Conservation (phyloP, 2,888 invertebrate species). For the Anagyrus pseudococci region DNA sequence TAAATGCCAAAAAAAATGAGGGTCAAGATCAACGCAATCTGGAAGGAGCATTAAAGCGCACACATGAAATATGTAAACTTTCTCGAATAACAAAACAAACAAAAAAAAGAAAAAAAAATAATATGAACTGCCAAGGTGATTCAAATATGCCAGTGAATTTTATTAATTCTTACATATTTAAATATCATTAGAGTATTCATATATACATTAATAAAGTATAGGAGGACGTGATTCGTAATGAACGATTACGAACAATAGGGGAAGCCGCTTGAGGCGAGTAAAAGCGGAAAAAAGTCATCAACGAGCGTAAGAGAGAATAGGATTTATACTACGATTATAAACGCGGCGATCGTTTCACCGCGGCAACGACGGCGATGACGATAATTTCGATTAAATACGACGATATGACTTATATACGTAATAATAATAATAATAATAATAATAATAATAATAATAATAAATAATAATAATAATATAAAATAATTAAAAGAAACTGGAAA, state of each 20-base stretch:
- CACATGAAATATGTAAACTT: constrained; percentile 48
- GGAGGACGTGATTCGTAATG: constrained; percentile 36
- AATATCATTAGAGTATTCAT: constrained; percentile 55
- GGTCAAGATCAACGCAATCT: constrained; percentile 38
- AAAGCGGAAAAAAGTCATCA: constrained; percentile 16
- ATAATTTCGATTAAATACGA: too few relatives aligned
- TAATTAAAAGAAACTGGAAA: not conserved
- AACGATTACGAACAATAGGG: constrained; percentile 37
- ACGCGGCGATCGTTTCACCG: constrained; percentile 16
- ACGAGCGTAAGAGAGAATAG: constrained; percentile 37
- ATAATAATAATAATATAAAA: constrained; percentile 22
- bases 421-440: too few relatives aligned
- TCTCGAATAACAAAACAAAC: constrained; percentile 57
- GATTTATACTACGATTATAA: constrained; percentile 53
- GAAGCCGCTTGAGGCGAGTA: constrained; percentile 15
- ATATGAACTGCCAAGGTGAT: constrained; percentile 61
- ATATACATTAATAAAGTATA: constrained; percentile 43
- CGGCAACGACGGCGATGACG: constrained; percentile 2
- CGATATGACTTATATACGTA: too few relatives aligned
- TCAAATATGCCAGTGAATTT: constrained; percentile 62
- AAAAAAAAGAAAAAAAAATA: too few relatives aligned
- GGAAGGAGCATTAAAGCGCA: constrained; percentile 54
- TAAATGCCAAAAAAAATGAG: constrained; percentile 12
- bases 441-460: constrained; percentile 34
- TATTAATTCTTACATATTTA: constrained; percentile 52